phyloP scores from a whole-genome alignment of 2,797 vertebrate species.

The Halcyon smyrnensis region DNA sequence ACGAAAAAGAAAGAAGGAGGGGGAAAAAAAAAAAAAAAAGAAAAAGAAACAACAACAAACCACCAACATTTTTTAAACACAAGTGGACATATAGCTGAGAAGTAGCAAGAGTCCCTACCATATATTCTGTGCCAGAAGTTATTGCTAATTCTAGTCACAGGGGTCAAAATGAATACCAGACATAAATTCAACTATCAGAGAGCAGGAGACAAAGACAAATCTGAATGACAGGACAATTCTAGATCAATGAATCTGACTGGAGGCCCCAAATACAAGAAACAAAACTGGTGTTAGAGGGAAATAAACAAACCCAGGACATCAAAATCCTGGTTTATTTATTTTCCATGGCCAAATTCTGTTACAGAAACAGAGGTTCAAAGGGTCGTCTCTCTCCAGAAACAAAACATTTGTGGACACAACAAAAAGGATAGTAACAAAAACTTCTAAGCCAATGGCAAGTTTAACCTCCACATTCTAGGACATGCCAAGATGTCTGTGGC shows the following conservation, averaged over 20 bases:
- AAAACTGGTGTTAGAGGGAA: background rate
- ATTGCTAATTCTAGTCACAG: conserved; percentile 14
- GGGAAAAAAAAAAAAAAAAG: too few species aligned
- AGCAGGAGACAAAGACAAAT: conserved; percentile 47
- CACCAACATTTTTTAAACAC: background rate
- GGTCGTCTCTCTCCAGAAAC: background rate
- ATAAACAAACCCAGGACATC: background rate
- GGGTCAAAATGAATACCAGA: conserved; percentile 44
- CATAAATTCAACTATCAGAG: background rate
- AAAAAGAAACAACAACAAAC: background rate
- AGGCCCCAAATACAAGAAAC: background rate
- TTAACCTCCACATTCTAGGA: background rate
- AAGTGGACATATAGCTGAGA: background rate
- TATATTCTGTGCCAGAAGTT: background rate
- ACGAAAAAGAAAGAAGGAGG: background rate
- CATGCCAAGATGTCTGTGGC: background rate
- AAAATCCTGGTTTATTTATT: background rate
- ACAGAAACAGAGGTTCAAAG: background rate
- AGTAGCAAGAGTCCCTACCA: background rate
- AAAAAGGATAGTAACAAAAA: background rate
- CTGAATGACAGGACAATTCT: background rate
- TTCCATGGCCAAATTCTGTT: background rate
- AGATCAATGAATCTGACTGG: background rate
- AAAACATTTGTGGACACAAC: background rate
- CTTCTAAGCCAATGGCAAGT: background rate